These are phyloP conservation scores for Halcyon badia DNA, from an alignment of 2,797 vertebrate genomes.

Conservation along the genomic window DNA sequence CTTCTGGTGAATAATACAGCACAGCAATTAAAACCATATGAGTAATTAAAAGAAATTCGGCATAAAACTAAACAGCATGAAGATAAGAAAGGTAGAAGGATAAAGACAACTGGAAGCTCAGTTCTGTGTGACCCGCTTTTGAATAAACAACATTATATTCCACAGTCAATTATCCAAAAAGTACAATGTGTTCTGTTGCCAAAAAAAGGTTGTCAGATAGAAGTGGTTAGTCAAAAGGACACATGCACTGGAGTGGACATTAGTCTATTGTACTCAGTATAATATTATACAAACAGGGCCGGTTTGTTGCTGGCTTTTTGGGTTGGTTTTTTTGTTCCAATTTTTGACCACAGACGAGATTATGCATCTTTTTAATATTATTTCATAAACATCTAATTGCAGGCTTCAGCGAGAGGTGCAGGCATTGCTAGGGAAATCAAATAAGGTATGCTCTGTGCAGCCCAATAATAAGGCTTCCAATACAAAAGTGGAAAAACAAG, in stretches of 20 bases:
- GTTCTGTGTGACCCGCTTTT: conserved; percentile 82
- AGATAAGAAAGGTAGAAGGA: conserved; percentile 62
- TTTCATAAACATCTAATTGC: conserved; percentile 80
- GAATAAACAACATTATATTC: conserved; percentile 83
- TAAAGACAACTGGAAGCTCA: conserved; percentile 73
- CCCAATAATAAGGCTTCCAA: conserved; percentile 72
- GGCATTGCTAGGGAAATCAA: conserved; percentile 73
- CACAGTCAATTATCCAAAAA: conserved; percentile 84
- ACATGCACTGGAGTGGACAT: conserved; percentile 75
- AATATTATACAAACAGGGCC: conserved; percentile 74
- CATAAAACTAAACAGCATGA: conserved; percentile 42
- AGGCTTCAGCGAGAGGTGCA: conserved; percentile 68
- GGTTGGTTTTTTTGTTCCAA: not conserved
- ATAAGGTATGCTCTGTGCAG: conserved; percentile 67
- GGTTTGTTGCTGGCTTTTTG: conserved; percentile 27
- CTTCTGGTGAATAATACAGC: conserved; percentile 48
- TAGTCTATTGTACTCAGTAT: conserved; percentile 76
- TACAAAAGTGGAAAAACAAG: conserved; percentile 79
- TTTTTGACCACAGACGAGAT: conserved; percentile 62
- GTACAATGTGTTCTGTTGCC: conserved; percentile 83
- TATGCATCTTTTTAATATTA: conserved; percentile 69
- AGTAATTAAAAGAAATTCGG: conserved; percentile 51
- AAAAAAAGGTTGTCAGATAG: conserved; percentile 75
- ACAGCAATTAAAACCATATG: conserved; percentile 49
- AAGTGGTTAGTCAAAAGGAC: conserved; percentile 78